A percentile compares a stretch with the other conserved stretches of the same genome.
Conservation (phyloP, 2,797 vertebrate genomes). For the Semaprochilodus insignis region DNA sequence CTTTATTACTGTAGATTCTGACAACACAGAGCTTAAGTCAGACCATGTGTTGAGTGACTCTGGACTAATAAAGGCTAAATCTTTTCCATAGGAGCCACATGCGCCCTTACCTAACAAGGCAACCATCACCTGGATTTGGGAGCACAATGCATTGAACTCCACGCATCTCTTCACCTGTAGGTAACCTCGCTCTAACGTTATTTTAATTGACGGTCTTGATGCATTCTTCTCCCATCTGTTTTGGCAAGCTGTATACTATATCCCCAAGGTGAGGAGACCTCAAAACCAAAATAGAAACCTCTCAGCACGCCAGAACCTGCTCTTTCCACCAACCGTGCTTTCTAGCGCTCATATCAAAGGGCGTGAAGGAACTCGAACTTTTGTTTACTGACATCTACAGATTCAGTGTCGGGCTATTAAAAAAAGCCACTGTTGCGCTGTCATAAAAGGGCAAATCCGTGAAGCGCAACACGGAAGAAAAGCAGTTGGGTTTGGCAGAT, state of each 20-base stretch:
- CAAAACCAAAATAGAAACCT: constrained; percentile 69
- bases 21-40: neutral
- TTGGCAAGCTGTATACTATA: constrained; percentile 53
- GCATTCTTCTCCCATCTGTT: constrained; percentile 49
- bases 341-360: constrained; percentile 44
- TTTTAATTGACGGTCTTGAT: constrained; percentile 46
- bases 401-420: constrained; percentile 33
- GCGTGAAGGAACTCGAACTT: constrained; percentile 54
- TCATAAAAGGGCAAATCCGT: neutral
- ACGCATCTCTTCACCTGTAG: constrained; percentile 29
- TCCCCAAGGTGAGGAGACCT: constrained; percentile 50
- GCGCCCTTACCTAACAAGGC: constrained; percentile 17
- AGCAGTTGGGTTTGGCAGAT: neutral
- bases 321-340: constrained; percentile 36
- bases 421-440: constrained; percentile 13
- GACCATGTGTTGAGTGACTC: constrained; percentile 12
- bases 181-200: constrained; percentile 40
- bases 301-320: constrained; percentile 59
- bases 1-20: neutral
- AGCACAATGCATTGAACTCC: constrained; percentile 36
- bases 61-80: constrained; percentile 1
- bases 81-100: constrained; percentile 5
- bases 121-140: constrained; percentile 8
- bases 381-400: constrained; percentile 45
- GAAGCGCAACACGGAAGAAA: constrained; percentile 9